Evolutionary conservation across 2,797 vertebrate genomes (phyloP).

Genomic region (Phalloptychus januarius): DNA sequence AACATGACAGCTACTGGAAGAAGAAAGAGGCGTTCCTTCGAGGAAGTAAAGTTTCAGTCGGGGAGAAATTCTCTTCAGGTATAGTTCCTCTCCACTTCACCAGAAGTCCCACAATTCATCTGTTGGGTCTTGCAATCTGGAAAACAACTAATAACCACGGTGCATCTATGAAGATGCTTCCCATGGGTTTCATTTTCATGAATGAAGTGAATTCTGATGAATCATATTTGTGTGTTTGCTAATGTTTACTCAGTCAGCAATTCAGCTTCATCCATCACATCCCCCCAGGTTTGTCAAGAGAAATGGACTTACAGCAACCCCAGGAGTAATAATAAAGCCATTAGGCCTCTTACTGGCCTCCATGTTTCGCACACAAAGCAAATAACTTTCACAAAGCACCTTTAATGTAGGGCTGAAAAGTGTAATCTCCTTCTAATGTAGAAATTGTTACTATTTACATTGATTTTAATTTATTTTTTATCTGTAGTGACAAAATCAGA

Average conservation of each 20-base stretch:
- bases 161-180: slow-evolving; percentile 3
- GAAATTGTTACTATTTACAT: not conserved
- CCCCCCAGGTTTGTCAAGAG: slow-evolving; percentile 54
- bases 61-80: slow-evolving; percentile 87
- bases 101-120: not conserved
- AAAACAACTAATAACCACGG: not conserved
- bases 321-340: too few relatives aligned
- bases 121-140: not conserved
- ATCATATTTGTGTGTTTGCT: slow-evolving; percentile 36
- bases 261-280: slow-evolving; percentile 53
- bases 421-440: slow-evolving; percentile 21
- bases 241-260: slow-evolving; percentile 68
- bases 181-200: slow-evolving; percentile 25
- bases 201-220: slow-evolving; percentile 41
- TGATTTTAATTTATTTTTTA: not conserved
- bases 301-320: too few relatives aligned
- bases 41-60: slow-evolving; percentile 76
- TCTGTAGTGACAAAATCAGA: not conserved
- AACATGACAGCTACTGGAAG: slow-evolving; percentile 81
- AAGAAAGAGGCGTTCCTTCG: slow-evolving; percentile 78
- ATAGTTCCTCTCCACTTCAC: not conserved
- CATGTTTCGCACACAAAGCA: slow-evolving; percentile 51
- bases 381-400: slow-evolving; percentile 45
- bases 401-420: slow-evolving; percentile 52
- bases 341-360: too few relatives aligned